Evolutionary conservation across 2,797 vertebrate species (phyloP).

Genomic region (Lepilemur septentrionalis): DNA sequence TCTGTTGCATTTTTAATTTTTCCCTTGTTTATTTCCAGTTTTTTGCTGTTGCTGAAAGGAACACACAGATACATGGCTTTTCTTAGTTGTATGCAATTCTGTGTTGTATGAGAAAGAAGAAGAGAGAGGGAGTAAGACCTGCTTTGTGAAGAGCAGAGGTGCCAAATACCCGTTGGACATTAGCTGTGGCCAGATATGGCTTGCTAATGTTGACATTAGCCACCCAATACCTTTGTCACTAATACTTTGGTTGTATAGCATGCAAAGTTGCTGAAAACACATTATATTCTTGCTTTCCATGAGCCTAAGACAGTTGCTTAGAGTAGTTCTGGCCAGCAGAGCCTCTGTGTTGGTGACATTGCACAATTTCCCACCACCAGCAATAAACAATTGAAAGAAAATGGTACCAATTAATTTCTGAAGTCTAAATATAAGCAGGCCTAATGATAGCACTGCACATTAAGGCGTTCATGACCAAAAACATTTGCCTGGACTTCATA

Average conservation of each 20-base stretch:
- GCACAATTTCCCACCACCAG: neutral
- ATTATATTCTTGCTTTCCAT: neutral
- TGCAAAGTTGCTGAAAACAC: neutral
- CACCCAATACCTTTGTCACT: neutral
- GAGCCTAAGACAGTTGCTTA: neutral
- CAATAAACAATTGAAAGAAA: constrained; percentile 48
- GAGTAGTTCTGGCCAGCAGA: neutral
- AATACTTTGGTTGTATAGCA: neutral
- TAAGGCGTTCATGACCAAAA: neutral
- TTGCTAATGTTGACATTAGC: neutral
- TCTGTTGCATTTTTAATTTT: neutral
- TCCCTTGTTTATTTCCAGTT: neutral
- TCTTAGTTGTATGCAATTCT: neutral
- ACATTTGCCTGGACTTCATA: constrained; percentile 4
- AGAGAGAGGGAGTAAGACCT: neutral
- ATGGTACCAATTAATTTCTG: constrained; percentile 1
- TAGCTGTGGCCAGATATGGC: neutral
- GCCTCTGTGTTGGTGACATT: neutral
- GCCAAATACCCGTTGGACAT: neutral
- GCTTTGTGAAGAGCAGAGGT: neutral
- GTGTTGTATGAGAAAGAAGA: neutral
- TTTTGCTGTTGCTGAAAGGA: neutral
- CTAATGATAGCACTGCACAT: neutral
- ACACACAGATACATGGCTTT: neutral
- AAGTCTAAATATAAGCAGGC: constrained; percentile 13